Conservation (phyloP, 2,797 vertebrate genomes). For the Glyptemys insculpta region DNA sequence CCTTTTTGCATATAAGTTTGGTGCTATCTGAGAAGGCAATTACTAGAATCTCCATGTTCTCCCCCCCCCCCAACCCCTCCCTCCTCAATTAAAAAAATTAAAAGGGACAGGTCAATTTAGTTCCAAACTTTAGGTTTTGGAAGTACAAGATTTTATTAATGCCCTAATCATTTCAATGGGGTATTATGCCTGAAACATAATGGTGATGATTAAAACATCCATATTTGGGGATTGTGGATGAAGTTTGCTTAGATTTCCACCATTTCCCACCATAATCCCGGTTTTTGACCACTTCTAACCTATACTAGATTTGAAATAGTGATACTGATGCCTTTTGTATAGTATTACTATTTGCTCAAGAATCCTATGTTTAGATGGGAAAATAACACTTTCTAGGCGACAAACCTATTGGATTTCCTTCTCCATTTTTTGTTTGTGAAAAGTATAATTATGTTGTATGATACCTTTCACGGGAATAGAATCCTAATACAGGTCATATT, state of each 20-base stretch:
- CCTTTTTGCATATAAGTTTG: not conserved
- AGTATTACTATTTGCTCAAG: not conserved
- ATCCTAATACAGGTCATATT: not conserved
- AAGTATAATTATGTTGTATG: not conserved
- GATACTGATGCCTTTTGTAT: not conserved
- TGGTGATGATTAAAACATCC: not conserved
- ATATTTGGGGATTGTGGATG: not conserved
- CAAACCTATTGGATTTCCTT: not conserved
- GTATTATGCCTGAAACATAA: not conserved
- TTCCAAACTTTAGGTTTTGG: not conserved
- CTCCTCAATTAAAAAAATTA: no score
- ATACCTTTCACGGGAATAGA: not conserved
- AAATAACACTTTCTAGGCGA: not conserved
- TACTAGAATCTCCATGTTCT: not conserved
- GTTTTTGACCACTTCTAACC: not conserved
- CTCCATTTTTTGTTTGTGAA: not conserved
- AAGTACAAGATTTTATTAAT: not conserved
- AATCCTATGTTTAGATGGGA: not conserved
- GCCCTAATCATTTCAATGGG: not conserved
- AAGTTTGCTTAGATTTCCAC: not conserved
- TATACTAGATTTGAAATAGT: not conserved
- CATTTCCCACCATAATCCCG: not conserved
- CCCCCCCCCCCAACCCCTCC: no score
- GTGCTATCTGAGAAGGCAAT: not conserved
- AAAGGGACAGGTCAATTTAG: not conserved